Conservation (phyloP, 2,797 vertebrate genomes). For the Muscicapa striata region DNA sequence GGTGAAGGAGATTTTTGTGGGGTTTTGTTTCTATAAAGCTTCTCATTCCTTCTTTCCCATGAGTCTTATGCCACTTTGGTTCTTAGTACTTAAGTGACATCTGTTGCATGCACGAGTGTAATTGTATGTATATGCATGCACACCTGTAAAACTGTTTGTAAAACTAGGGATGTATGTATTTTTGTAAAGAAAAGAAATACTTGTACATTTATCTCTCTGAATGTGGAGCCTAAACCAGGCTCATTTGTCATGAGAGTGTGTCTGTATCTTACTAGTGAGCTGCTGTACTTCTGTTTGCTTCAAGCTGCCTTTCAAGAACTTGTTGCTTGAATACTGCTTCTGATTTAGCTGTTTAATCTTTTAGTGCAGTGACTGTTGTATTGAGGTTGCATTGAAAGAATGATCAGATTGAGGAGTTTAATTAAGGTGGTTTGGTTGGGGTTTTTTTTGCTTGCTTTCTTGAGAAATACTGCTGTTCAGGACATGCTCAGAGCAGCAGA, state of each 20-base stretch:
- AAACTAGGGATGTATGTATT: background rate
- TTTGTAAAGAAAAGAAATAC: background rate
- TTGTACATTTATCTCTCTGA: background rate
- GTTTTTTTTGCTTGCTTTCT: background rate
- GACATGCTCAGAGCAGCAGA: background rate
- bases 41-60: background rate
- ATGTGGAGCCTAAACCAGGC: background rate
- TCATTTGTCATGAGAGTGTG: background rate
- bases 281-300: background rate
- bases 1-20: background rate
- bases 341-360: background rate
- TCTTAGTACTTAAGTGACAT: background rate
- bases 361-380: background rate
- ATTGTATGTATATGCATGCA: too few relatives aligned
- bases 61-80: background rate
- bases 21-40: background rate
- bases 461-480: background rate
- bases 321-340: background rate
- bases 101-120: background rate
- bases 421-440: background rate
- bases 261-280: background rate
- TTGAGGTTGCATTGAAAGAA: background rate
- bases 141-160: background rate
- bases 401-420: background rate
- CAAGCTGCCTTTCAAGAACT: background rate